A percentile compares a stretch with the other conserved stretches of the same genome.
Evolutionary conservation across 2,888 invertebrate species (phyloP).

Genomic region (Macrosoma leucophasiata): DNA sequence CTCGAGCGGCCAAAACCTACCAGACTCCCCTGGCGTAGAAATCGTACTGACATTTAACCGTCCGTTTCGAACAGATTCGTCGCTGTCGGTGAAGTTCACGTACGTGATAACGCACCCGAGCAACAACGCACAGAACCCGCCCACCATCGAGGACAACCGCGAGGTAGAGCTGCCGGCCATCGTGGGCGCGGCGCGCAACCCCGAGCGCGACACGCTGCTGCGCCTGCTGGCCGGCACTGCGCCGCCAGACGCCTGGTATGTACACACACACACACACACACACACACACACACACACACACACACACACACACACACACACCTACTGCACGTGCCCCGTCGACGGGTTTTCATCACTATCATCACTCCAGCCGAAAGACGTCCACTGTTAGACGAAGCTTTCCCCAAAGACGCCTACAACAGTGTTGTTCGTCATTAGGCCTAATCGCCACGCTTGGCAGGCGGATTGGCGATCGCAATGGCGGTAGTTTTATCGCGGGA

Average conservation of each 20-base stretch:
- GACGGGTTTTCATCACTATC: too few species aligned
- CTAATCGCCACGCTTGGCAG: too few species aligned
- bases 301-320: too few species aligned
- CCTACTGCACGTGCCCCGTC: too few species aligned
- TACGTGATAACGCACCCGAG: conserved; percentile 85
- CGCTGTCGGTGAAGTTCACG: conserved; percentile 78
- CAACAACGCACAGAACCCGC: conserved; percentile 82
- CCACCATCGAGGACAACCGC: conserved; percentile 78
- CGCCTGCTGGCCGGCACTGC: conserved; percentile 74
- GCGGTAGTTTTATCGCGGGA: too few species aligned
- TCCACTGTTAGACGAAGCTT: too few species aligned
- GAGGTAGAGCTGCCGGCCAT: conserved; percentile 74
- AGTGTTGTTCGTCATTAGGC: too few species aligned
- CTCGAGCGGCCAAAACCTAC: too few species aligned
- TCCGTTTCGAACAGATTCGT: conserved; percentile 62
- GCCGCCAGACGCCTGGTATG: conserved; percentile 47
- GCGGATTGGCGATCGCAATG: too few species aligned
- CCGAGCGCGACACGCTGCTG: conserved; percentile 77
- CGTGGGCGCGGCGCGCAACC: conserved; percentile 69
- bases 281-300: too few species aligned
- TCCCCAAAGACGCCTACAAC: too few species aligned
- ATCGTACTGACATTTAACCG: not conserved
- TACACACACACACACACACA: not conserved
- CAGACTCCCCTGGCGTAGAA: not conserved
- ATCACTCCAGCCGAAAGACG: too few species aligned